These are phyloP conservation scores for Catharus fuscescens DNA, from an alignment of 2,113 vertebrate species.

Conservation along the genomic window DNA sequence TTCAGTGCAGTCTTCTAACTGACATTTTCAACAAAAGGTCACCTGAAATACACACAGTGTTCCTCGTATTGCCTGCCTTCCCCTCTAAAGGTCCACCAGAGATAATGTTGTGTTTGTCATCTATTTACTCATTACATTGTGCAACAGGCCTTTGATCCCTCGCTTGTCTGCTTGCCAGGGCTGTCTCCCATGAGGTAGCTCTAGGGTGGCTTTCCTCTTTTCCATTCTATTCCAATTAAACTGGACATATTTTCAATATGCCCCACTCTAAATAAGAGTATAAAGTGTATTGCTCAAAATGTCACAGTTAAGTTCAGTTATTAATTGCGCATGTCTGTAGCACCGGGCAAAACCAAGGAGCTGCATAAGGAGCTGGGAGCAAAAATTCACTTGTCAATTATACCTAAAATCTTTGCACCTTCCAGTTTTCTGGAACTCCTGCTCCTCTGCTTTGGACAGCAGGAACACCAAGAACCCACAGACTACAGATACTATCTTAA, in stretches of 20 bases:
- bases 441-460: neutral
- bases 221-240: slow-evolving; percentile 19
- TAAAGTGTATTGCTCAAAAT: neutral
- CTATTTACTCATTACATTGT: slow-evolving; percentile 46
- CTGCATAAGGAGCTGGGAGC: neutral
- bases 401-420: neutral
- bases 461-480: accelerated
- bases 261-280: neutral
- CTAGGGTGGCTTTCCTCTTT: slow-evolving; percentile 6
- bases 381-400: neutral
- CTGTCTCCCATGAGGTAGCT: neutral
- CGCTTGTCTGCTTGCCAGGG: neutral
- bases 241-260: slow-evolving; percentile 30
- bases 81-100: slow-evolving; percentile 31
- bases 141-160: slow-evolving; percentile 32
- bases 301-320: neutral
- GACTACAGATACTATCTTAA: neutral
- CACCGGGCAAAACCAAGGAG: neutral
- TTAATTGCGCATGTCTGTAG: neutral
- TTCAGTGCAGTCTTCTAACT: slow-evolving; percentile 31
- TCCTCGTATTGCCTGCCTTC: neutral
- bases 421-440: neutral
- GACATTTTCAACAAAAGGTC: slow-evolving; percentile 63
- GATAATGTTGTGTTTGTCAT: slow-evolving; percentile 15
- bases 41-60: slow-evolving; percentile 7